Conservation (phyloP, 2,113 vertebrate species). For the Hipposideros armiger region DNA sequence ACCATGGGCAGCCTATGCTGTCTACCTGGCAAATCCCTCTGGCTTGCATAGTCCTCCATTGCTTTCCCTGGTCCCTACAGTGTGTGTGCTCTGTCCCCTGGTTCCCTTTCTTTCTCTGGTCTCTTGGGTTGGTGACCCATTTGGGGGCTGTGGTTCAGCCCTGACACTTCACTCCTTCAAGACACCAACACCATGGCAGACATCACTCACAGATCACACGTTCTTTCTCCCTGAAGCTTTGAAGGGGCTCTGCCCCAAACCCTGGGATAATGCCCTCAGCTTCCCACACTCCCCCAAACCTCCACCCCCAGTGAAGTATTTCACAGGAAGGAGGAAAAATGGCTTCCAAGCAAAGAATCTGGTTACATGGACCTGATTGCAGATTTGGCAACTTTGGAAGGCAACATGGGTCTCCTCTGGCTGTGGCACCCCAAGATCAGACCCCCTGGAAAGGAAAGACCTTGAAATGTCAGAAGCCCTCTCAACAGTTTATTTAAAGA, state of each 20-base stretch:
- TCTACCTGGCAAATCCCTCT: neutral
- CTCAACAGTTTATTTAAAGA: neutral
- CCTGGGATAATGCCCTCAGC: neutral
- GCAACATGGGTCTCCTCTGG: neutral
- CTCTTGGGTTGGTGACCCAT: neutral
- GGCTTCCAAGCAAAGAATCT: neutral
- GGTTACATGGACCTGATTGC: neutral
- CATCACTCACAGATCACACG: neutral
- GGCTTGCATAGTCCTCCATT: neutral
- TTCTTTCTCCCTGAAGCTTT: neutral
- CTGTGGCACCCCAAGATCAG: neutral
- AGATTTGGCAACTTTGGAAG: neutral
- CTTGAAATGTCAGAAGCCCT: neutral
- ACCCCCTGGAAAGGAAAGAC: neutral
- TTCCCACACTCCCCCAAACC: neutral
- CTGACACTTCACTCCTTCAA: neutral
- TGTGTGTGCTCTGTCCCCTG: neutral
- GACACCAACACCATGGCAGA: slow-evolving; percentile 9
- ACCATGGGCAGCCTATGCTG: neutral
- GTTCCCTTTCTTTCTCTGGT: neutral
- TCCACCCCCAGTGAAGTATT: neutral
- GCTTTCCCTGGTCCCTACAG: neutral
- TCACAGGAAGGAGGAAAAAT: neutral
- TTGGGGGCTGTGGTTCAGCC: neutral
- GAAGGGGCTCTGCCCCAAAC: neutral